Base-by-base conservation (phyloP, 2,113 vertebrate genomes). In the Syngnathus floridae region DNA sequence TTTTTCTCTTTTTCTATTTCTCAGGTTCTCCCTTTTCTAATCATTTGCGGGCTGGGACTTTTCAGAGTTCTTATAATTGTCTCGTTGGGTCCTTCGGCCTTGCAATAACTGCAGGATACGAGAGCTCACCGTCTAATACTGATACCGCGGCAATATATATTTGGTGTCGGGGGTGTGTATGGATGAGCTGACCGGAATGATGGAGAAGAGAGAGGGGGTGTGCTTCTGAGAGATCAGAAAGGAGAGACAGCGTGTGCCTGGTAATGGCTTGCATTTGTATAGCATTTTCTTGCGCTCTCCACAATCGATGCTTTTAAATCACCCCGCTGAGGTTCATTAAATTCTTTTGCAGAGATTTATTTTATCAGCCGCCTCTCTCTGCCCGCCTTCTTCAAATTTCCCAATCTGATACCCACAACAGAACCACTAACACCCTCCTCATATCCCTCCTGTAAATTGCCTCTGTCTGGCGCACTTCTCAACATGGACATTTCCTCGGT, bases 1-100 rank as follows among this genome's bases (percentile, higher is more conserved):
- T 77, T 83, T 87, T 84, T 86, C 86, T 85, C 81, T 82, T 84
- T 81, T 83, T 86, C 84, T 85, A 84, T 87, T 79, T 82, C 80
- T 79, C 82, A 80, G 68, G 69, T 81, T 87, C 85, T 70, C 87
- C 82, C 81, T 82, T 88, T 75, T 89, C 86, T 91, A 89, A 90
- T 91, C 88, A 91, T 91, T 88, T 89, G 88, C 75, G 83, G 87
- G 76, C 87, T 43, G 80, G 77, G 79, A 88, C 89, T 89, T 84
- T 88, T 86, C 88, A 85, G 76, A 88, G 85, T 88, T 90, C 86
- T 89, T 88, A 90, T 90, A 90, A 91, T 90, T 89, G 88, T 91
- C 88, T 90, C 83, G 77, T 85, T 90, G 82, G 80, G 88, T 88
- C 83, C 83, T 84, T 86, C 83, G 81, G 84, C 80, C 72, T 80